Base-by-base conservation (phyloP, 2,797 vertebrate genomes). In the Neosilurus hyrtlii region DNA sequence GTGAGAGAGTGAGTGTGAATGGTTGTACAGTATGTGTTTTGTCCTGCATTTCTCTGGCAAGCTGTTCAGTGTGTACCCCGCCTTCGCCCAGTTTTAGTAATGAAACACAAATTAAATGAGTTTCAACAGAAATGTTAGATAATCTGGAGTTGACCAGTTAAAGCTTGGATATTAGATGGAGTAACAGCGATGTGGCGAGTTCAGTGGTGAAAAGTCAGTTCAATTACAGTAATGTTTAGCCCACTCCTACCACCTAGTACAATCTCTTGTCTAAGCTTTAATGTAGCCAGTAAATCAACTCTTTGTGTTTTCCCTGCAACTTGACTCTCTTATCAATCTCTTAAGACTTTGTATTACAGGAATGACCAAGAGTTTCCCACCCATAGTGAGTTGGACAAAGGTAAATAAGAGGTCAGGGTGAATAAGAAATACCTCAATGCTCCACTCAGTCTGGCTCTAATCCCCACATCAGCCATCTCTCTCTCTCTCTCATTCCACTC, bases 361-460 rank as follows among this genome's bases (percentile, higher is more conserved):
- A 56, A 37, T 74, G 77, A 66, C 70, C 35, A 30, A 66, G 66
- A 74, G 30, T 74, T 80, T 74, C 61, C 35, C 35, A 66, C 51
- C 77, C 77, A n/a, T 49, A 37, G 18, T 30, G 9, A 20, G 71
- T 37, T 30, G 68, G 77, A 74, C 54, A 22, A 75, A 66, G 78
- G 83, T 84, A 84, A 84, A 84, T 75, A 81, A 62, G 62, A 81
- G 83, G 79, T 80, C 83, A 84, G 37, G n/a, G 37, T 1, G 37
- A 80, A 73, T 70, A 63, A 76, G 70, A 81, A 84, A 84, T 80
- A 70, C 62, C 83, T 52, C 20, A 65, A 51, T 24, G 54, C 22
- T 80, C 62, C n/a, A 67, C 22, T 67, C 83, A 61, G 68, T 84
- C 84, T 84, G 78, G 22, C 24, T 79, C 56, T 87, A 87, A 87